Evolutionary conservation across 1,140 invertebrate genomes (phyloP), one percentile per base, ranked within the genome.

Genomic region (Dinoponera quadriceps): DNA sequence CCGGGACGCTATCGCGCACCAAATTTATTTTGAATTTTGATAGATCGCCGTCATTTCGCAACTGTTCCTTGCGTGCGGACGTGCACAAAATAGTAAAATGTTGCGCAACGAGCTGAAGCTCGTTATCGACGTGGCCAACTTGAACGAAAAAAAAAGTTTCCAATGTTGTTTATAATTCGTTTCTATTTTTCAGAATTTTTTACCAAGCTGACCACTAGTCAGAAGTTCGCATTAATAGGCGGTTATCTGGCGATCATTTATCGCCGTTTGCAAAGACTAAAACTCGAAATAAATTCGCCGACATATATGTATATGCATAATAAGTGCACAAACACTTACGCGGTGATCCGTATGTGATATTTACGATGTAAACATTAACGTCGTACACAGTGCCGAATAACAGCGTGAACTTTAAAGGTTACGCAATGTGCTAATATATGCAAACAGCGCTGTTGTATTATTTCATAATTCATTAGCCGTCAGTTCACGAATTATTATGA

Each of bases 11-110:
- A 72, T 72, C 51, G n/a, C 44, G 55, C 29, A 60, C 25, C 33
- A 16, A 65, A 78, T 38, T 55, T 57, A 68, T 75, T 60, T 73
- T 33, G 38, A 73, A 87, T 85, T 83, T 87, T 68, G 66, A 51
- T 49, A 54, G 22, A 57, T 63, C 66, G 5, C 33, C 59, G 27
- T 83, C 60, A 63, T 62, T 68, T 49, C 72, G 72, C 85, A 83
- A 85, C 72, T 87, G 80, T 87, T 87, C 71, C 71, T 49, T 51
- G 49, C 38, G 22, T 44, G 25, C 55, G 18, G 18, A 27, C 18
- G 2, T 33, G 14, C 33, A 59, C 18, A 51, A 27, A 13, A 22
- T 44, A 9, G n/a, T 18, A 55, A 29, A 72, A 25, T 44, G 44
- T 75, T 63, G 27, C 38, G 49, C 60, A 85, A 83, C 25, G 33